Evolutionary conservation across 2,113 vertebrate genomes (phyloP).

Genomic region (Sialia sialis): DNA sequence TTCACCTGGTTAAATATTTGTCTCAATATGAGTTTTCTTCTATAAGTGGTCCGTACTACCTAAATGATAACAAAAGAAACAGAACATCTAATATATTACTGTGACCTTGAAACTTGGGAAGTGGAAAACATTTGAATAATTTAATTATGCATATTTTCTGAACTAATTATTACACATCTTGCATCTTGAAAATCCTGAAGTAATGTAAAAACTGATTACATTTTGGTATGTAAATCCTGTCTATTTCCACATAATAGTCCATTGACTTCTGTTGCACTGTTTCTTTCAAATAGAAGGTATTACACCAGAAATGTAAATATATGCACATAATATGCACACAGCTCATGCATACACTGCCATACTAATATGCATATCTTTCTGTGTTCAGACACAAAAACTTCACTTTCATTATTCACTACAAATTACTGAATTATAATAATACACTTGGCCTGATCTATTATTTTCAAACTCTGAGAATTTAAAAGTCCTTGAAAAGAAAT

Average conservation of each 20-base stretch:
- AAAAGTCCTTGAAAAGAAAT: background rate
- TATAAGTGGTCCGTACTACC: accelerated
- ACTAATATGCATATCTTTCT: background rate
- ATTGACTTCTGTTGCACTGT: background rate
- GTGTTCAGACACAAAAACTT: background rate
- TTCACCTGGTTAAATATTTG: background rate
- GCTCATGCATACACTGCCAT: background rate
- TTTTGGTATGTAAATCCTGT: background rate
- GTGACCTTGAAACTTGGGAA: conserved; percentile 42
- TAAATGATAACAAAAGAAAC: background rate
- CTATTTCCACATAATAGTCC: background rate
- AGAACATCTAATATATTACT: background rate
- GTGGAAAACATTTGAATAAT: conserved; percentile 50
- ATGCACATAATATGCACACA: background rate
- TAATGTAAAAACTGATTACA: background rate
- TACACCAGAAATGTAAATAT: background rate
- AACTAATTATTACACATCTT: background rate
- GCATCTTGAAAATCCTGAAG: background rate
- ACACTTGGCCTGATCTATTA: background rate
- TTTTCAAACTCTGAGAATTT: background rate
- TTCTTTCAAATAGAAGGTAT: background rate
- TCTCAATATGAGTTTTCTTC: background rate
- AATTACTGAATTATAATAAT: background rate
- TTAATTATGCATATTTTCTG: background rate
- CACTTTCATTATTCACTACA: background rate